Evolutionary conservation across 2,113 vertebrate genomes (phyloP).

Genomic region (Megalops atlanticus): DNA sequence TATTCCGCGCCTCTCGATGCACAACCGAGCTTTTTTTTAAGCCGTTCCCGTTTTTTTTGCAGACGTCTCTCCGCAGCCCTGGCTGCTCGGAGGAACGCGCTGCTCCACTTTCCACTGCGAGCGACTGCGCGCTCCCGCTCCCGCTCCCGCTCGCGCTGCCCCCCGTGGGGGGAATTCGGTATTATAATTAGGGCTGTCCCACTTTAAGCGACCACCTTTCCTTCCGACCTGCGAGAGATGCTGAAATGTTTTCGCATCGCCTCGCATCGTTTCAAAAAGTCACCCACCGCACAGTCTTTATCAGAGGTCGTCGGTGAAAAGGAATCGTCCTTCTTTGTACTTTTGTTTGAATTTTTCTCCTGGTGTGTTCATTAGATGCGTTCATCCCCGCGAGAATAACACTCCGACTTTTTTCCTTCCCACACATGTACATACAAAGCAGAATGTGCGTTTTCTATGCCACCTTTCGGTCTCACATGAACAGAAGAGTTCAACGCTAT

Average conservation of each 20-base stretch:
- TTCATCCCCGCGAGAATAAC: not conserved
- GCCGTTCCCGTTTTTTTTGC: constrained; percentile 1
- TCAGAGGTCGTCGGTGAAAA: not conserved
- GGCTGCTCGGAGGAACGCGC: constrained; percentile 3
- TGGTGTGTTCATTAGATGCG: not conserved
- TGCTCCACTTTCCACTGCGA: constrained; percentile 17
- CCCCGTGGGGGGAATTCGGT: not conserved
- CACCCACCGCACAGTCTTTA: not conserved
- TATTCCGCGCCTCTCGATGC: not conserved
- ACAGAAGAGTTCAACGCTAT: not conserved
- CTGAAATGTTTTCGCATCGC: not conserved
- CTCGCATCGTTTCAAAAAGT: not conserved
- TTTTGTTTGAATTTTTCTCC: not conserved
- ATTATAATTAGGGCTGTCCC: constrained; percentile 37
- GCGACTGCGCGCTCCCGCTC: not conserved
- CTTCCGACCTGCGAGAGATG: not conserved
- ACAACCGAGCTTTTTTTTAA: not conserved
- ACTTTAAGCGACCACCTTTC: constrained; percentile 19
- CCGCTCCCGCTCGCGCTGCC: not conserved
- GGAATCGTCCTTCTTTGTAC: not conserved
- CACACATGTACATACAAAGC: not conserved
- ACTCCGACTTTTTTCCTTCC: not conserved
- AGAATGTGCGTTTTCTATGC: not conserved
- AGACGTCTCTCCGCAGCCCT: not conserved
- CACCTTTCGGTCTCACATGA: not conserved